Conservation (phyloP, 2,888 invertebrate species). For the Sminthurinus aureus region DNA sequence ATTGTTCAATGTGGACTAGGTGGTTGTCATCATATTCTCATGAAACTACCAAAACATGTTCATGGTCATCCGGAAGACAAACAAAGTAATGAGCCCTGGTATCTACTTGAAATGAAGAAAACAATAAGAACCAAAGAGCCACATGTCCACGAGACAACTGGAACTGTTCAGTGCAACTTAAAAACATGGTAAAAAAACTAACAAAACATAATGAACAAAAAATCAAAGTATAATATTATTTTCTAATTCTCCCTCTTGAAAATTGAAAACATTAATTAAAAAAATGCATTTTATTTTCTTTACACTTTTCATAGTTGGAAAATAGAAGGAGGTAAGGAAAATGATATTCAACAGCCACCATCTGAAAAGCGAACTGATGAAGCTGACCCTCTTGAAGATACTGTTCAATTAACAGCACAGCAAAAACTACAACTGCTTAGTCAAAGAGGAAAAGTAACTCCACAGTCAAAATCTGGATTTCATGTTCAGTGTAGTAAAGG, state of each 20-base stretch:
- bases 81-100: conserved; percentile 11
- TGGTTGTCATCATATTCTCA: conserved; percentile 25
- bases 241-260: no score
- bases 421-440: conserved; percentile 9
- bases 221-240: no score
- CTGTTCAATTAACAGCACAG: background rate
- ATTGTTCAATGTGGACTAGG: conserved; percentile 28
- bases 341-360: background rate
- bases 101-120: background rate
- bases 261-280: no score
- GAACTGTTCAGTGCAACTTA: conserved; percentile 22
- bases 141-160: conserved; percentile 16
- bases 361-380: background rate
- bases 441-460: background rate
- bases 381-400: background rate
- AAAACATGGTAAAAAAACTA: conserved; percentile 3
- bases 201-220: no score
- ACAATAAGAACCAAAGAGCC: background rate
- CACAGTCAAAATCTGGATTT: background rate
- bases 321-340: conserved; percentile 4
- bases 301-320: background rate
- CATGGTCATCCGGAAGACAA: background rate
- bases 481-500: conserved; percentile 19
- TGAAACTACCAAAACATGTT: background rate
- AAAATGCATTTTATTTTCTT: no score